phyloP scores from a whole-genome alignment of 2,888 invertebrate genomes.

The Acronicta aceris region DNA sequence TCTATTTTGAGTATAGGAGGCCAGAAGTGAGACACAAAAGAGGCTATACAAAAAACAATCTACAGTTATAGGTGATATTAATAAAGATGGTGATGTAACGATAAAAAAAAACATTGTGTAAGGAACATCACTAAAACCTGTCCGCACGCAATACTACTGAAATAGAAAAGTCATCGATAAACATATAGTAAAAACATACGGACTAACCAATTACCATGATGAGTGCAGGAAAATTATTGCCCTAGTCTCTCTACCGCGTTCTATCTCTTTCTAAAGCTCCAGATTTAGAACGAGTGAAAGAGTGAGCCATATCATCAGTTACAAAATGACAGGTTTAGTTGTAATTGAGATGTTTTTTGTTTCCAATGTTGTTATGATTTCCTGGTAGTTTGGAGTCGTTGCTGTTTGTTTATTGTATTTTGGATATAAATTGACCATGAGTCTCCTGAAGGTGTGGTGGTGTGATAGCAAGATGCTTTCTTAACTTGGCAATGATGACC shows the following conservation, averaged over 20 bases:
- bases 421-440: not conserved
- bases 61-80: no score
- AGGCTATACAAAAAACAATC: no score
- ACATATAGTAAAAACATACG: slow-evolving; percentile 66
- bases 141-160: slow-evolving; percentile 55
- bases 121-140: slow-evolving; percentile 53
- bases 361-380: slow-evolving; percentile 53
- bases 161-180: slow-evolving; percentile 68
- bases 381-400: slow-evolving; percentile 40
- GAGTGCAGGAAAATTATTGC: slow-evolving; percentile 69
- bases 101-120: no score
- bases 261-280: slow-evolving; percentile 53
- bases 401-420: slow-evolving; percentile 21
- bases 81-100: no score
- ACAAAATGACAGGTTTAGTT: slow-evolving; percentile 65
- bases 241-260: slow-evolving; percentile 59
- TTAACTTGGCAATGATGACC: no score
- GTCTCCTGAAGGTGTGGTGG: no score
- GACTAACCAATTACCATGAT: slow-evolving; percentile 71
- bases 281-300: slow-evolving; percentile 24
- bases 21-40: no score
- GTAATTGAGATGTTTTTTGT: slow-evolving; percentile 56
- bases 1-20: no score
- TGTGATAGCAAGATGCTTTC: no score
- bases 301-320: slow-evolving; percentile 35